Base-by-base conservation (phyloP, 1,140 invertebrate genomes). In the Panulirus ornatus region DNA sequence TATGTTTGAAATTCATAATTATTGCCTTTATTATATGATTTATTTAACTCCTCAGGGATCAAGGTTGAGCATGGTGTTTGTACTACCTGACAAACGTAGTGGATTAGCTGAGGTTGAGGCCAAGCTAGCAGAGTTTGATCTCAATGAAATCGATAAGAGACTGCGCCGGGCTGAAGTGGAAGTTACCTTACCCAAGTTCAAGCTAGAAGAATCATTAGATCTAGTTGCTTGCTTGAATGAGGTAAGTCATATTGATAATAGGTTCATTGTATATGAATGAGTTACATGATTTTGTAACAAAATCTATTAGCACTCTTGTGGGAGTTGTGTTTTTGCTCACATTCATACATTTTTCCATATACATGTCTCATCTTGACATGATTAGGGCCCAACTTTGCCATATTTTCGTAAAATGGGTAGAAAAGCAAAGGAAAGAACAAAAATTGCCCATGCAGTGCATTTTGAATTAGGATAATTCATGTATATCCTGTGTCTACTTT, bases 111-210 rank as follows among this genome's bases (percentile, higher is more conserved):
- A 94, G 11, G 92, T 97, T 3, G 81, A 92, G 30, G 81, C 92
- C 34, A 90, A 93, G n/a, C 85, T 93, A 9, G 27, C 84, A 14
- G 70, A 34, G 6, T 47, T 47, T 19, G 83, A 92, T 47, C 70
- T 92, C 19, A 86, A 71, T 70, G 92, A 89, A 63, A 76, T 92
- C 22, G 84, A 91, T 51, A 88, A 66, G 38, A 58, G 73, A 2
- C 27, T 87, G 22, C 71, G n/a, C 38, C 34, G 81, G 36, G 54
- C 34, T 40, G 76, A 92, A 81, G 86, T 88, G 96, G 96, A 91
- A 14, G 92, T 96, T 0, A 93, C 94, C 44, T 93, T 97, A 16
- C 97, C 97, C 2, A 95, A 95, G 92, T 96, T 97, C 95, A 95
- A 95, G 92, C 92, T 97, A 0, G 95, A 95, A 63, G 94, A 94